Evolutionary conservation across 2,113 vertebrate species (phyloP), one percentile per base, ranked within the genome.

Genomic region (Carassius carassius): DNA sequence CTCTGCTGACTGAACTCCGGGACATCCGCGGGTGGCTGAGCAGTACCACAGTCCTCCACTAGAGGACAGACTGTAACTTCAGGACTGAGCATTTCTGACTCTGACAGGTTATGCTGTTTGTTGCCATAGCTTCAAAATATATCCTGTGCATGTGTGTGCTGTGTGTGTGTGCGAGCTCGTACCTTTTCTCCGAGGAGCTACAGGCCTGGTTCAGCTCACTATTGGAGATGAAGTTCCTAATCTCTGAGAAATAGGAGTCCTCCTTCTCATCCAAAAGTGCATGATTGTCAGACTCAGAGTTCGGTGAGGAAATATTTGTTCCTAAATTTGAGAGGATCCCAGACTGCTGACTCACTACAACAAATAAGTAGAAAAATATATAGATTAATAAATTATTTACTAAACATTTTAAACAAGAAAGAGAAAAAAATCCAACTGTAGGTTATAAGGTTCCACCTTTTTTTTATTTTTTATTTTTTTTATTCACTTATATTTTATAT

Each of bases 251-350:
- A 92, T 99, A 99, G 0, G 98, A 97, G 90, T 99, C 98, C 89
- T 99, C 98, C 92, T 99, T 99, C 94, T 99, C 98, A 0, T 99
- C 98, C 96, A 99, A 97, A 97, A 99, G 97, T 97, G 98, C 97
- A 91, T 98, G 98, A 96, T 98, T 96, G 95, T 99, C 98, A 23
- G 97, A 96, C 94, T 99, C 98, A 1, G 98, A 99, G 94, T 96
- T 97, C n/a, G 98, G 98, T 86, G 98, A 99, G 88, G 94, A 95
- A 90, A 95, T 94, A 89, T 93, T 95, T 86, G 94, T 95, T 92
- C 94, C 94, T 90, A 95, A 94, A 94, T 97, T 99, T 21, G 96
- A 95, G 85, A 97, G 96, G 89, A 98, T 96, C 91, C 98, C 98
- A 0, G 97, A 93, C 92, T 99, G 98, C 91, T 99, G 98, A 95